Evolutionary conservation across 35 echinoderm and acorn worm species (phyloP), one percentile per base, ranked within the genome.

Genomic region (Heliocidaris tuberculata): DNA sequence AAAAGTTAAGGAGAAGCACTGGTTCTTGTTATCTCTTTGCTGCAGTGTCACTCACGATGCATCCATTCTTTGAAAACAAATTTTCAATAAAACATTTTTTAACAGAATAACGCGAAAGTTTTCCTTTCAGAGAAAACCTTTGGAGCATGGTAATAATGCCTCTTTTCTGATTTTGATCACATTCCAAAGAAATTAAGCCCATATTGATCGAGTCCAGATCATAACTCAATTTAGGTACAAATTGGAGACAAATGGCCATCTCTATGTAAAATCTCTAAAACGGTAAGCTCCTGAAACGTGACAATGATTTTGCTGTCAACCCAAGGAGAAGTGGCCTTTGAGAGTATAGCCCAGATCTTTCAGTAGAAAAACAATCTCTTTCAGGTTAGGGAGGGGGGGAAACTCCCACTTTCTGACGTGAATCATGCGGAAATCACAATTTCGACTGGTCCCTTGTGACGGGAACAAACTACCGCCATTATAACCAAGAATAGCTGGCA

Each of bases 351-450:
- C 65, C 27, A 78, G 65, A 78, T 78, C 65, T 78, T 78, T 78
- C 65, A 78, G 65, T 78, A 78, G 65, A 78, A 59, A 52, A 93
- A 93, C 50, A 93, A 50, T 4, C 47, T 13, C 50, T 93, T n/a
- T 93, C 48, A 52, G 47, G 47, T 48, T 48, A 30, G n/a, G 31
- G 91, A 48, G 50, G 91, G 91, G 89, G 91, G 91, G 32, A 93
- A 93, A 35, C 32, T 42, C 91, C 50, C 31, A 93, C 50, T 93
- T 93, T 93, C 48, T 42, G 19, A 21, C 17, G 29, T 93, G 91
- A 93, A 59, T 93, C 91, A 93, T 93, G 91, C 47, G 91, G 91
- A 93, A 93, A 93, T 93, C 91, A 93, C 91, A 93, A 93, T 93
- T 93, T 93, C 91, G 50, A 52, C 10, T 11, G 50, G 91, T 93